phyloP scores from a whole-genome alignment of 2,113 vertebrate genomes.

The Neodon shergylaensis region DNA sequence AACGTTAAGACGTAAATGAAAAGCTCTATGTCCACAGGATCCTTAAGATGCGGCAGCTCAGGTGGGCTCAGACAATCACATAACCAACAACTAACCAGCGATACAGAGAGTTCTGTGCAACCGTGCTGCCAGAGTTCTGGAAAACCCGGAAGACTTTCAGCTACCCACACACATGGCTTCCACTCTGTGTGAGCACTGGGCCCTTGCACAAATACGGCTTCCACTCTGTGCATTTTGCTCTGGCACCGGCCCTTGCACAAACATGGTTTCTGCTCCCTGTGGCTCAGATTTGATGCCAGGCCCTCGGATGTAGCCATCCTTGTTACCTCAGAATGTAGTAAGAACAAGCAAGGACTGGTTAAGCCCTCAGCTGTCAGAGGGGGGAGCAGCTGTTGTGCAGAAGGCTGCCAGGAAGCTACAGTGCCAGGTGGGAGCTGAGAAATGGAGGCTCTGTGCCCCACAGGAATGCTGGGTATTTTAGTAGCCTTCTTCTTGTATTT shows the following conservation, averaged over 20 bases:
- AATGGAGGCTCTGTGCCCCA: accelerated
- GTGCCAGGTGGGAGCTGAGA: not conserved
- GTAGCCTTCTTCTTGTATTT: not conserved
- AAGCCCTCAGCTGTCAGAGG: constrained; percentile 61
- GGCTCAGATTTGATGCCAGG: not conserved
- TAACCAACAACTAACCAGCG: not conserved
- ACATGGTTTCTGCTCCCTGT: not conserved
- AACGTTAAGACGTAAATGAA: not conserved
- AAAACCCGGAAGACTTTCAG: not conserved
- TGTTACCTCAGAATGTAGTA: not conserved
- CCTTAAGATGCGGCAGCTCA: not conserved
- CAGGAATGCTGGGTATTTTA: constrained; percentile 1
- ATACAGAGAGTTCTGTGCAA: accelerated
- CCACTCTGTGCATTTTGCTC: not conserved
- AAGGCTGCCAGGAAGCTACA: not conserved
- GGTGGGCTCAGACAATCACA: not conserved
- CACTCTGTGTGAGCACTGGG: not conserved
- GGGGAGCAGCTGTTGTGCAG: constrained; percentile 26
- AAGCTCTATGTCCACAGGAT: no score
- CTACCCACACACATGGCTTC: not conserved
- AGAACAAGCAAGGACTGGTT: not conserved
- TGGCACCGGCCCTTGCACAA: not conserved
- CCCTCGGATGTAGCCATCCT: not conserved
- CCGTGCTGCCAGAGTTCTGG: not conserved
- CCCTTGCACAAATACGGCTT: not conserved